Evolutionary conservation across 1,140 invertebrate genomes (phyloP), one percentile per base, ranked within the genome.

Genomic region (Megalopta genalis): DNA sequence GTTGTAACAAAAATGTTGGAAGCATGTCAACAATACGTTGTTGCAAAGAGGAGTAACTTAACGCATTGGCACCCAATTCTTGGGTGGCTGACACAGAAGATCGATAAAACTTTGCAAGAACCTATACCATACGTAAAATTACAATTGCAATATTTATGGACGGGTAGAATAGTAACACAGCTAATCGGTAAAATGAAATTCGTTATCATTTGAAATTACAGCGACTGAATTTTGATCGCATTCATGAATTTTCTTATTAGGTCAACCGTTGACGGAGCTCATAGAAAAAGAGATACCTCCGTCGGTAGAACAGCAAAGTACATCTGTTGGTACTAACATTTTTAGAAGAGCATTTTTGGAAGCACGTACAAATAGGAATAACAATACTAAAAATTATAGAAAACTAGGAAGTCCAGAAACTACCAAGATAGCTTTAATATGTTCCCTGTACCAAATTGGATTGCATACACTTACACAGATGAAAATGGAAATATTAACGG

Each of bases 11-110:
- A 95, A 72, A 95, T 98, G 80, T 90, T 98, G 52, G 96, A 98
- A 90, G 96, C 95, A 67, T 98, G 97, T 90, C 96, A 97, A 85
- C 95, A 96, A 85, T 98, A 97, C 89, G 97, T 98, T 12, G 95
- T 96, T 8, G 95, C 94, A 70, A 98, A 98, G 91, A 96, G 97
- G 88, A 97, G 97, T 25, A 97, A 97, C 90, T 94, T 98, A 46
- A 98, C 97, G 57, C 97, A 99, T 90, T 99, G 98, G 98, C 98
- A 99, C 94, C 98, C 98, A 23, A 95, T 99, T 42, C 93, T 99
- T 10, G 98, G 98, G n/a, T 99, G 98, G 98, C 98, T 98, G 93
- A 96, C 97, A 14, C 97, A 98, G 85, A 95, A 95, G 14, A 95
- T 97, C 63, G 97, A 99, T 90, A 93, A 94, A 10, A 96, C 95